A percentile compares a stretch with the other conserved stretches of the same genome.
Evolutionary conservation across 2,113 vertebrate species (phyloP).

Genomic region (Cacatua alba): DNA sequence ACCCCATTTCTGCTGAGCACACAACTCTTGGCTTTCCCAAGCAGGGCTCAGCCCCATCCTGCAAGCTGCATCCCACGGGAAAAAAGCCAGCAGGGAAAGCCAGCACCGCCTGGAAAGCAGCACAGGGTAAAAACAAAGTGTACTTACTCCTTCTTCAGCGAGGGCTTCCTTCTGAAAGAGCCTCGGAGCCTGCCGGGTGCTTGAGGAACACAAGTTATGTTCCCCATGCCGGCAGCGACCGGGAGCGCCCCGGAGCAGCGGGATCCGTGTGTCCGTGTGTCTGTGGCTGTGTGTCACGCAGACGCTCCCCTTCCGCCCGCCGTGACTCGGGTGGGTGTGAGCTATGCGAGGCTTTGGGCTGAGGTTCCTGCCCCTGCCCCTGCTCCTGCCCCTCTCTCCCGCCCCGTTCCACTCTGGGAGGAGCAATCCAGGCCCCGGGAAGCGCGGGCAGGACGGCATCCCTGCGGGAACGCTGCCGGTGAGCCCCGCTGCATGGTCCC

Average conservation of each 20-base stretch:
- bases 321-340: conserved; percentile 11
- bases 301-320: not conserved
- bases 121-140: accelerated
- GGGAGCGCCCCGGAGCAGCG: not conserved
- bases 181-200: conserved; percentile 63
- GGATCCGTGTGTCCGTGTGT: not conserved
- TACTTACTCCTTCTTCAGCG: conserved; percentile 77
- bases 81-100: not conserved
- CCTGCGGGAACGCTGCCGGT: not conserved
- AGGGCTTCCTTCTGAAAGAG: conserved; percentile 78
- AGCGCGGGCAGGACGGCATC: not conserved
- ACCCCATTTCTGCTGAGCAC: not conserved
- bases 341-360: not conserved
- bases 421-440: not conserved
- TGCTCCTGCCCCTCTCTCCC: not conserved
- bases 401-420: not conserved
- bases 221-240: conserved; percentile 70
- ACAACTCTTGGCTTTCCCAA: not conserved
- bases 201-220: conserved; percentile 76
- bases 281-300: not conserved
- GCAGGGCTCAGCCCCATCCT: not conserved
- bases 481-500: not conserved
- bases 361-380: not conserved
- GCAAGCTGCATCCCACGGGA: accelerated
- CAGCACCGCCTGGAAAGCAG: accelerated